Base-by-base conservation (phyloP, 2,888 invertebrate genomes). In the Trichogramma dendrolimi region DNA sequence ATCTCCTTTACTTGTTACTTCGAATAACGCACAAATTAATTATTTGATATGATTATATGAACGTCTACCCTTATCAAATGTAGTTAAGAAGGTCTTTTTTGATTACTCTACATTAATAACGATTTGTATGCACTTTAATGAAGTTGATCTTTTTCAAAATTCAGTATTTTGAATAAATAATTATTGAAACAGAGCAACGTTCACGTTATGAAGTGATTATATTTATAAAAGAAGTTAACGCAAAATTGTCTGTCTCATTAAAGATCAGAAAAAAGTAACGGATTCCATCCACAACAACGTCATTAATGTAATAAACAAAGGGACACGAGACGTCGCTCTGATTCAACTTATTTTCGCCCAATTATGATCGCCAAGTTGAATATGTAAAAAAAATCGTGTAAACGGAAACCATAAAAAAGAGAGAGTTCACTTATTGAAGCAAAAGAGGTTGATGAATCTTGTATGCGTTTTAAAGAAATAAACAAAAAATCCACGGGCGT, bases 201-300 rank as follows among this genome's bases (percentile, higher is more conserved):
- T 27, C 27, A 27, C 27, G 27, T 27, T 27, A 27, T 27, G 27
- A 27, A 27, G 3, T 27, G 27, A 27, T 27, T 2, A 27, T 27
- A 27, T 27, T 27, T 27, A 27, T 27, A 27, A 27, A 27, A 27
- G 3, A 27, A 27, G 27, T 27, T 27, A 27, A 27, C 27, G 27
- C 1, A 27, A 69, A 27, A 27, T 27, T 27, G 27, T 27, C 27
- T 27, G 27, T 27, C 1, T 68, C 70, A 70, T 70, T 70, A 70
- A 67, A 55, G 14, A 55, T 47, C 46, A 50, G 27, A 58, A 54
- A 51, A 66, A 69, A 69, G 74, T 71, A 74, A 74, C 72, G 70
- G 73, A 75, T 73, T 75, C 73, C 73, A 76, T 75, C 73, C 74
- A 76, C 69, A 68, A 67, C 59, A 61, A 50, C 10, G 41, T 14